A percentile compares a stretch with the other conserved stretches of the same genome.
Evolutionary conservation across 2,797 vertebrate genomes (phyloP).

Genomic region (Chaetodon trifasciatus): DNA sequence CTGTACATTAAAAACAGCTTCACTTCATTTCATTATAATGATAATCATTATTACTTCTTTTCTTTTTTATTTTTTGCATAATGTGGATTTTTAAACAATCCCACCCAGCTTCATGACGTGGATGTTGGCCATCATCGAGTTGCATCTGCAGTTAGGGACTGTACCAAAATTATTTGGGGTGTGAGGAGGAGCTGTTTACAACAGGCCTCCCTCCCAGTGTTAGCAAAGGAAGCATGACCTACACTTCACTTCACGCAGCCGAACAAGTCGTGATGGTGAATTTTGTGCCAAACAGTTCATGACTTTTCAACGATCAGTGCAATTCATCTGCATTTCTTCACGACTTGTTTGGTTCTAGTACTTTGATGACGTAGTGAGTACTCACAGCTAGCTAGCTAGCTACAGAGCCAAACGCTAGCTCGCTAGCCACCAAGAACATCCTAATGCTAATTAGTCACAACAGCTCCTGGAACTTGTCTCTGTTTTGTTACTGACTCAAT

Average conservation of each 20-base stretch:
- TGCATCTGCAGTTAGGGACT: not conserved
- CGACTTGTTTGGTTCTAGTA: too few species aligned
- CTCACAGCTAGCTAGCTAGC: too few species aligned
- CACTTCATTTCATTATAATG: slow-evolving; percentile 60
- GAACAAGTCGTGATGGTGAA: not conserved
- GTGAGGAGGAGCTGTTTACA: too few species aligned
- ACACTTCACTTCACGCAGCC: not conserved
- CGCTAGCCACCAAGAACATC: too few species aligned
- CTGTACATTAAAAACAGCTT: slow-evolving; percentile 92
- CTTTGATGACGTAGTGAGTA: too few species aligned
- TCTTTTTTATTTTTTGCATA: slow-evolving; percentile 89
- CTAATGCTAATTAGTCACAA: not conserved
- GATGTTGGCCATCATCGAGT: slow-evolving; percentile 69
- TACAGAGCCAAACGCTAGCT: not conserved
- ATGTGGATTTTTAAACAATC: slow-evolving; percentile 91
- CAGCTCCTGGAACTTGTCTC: not conserved
- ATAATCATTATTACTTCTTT: slow-evolving; percentile 78
- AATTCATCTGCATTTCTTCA: too few species aligned
- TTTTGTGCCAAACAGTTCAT: not conserved
- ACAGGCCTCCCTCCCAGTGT: not conserved
- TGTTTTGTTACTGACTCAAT: too few species aligned
- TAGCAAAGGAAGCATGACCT: not conserved
- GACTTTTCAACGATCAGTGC: too few species aligned
- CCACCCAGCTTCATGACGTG: slow-evolving; percentile 63
- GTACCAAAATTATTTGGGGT: not conserved